phyloP scores from a whole-genome alignment of 1,140 invertebrate species.

The Sesamia nonagrioides region DNA sequence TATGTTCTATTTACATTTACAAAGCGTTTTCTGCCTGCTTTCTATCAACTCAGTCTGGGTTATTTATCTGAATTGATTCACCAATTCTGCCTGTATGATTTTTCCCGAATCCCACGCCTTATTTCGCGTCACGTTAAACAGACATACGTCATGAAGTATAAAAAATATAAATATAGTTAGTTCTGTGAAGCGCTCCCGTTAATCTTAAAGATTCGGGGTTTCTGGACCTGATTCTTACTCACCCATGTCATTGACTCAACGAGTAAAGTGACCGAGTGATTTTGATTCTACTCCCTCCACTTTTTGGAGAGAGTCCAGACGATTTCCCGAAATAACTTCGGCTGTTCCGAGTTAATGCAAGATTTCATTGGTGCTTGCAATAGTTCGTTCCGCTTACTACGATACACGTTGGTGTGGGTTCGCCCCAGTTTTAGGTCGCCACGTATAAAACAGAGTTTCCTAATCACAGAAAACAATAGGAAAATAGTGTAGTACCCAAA shows the following conservation, averaged over 20 bases:
- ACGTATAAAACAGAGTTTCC: conserved; percentile 24
- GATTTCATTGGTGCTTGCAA: conserved; percentile 69
- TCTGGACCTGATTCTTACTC: conserved; percentile 60
- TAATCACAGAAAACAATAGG: conserved; percentile 6
- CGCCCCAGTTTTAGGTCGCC: conserved; percentile 42
- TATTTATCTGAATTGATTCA: conserved; percentile 45
- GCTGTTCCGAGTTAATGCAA: conserved; percentile 70
- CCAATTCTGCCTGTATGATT: conserved; percentile 22
- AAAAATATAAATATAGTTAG: conserved; percentile 54
- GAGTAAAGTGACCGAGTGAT: conserved; percentile 78
- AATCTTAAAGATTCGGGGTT: conserved; percentile 26
- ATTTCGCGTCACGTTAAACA: conserved; percentile 20
- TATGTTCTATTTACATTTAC: conserved; percentile 36
- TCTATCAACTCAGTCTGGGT: conserved; percentile 27
- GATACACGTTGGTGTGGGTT: conserved; percentile 36
- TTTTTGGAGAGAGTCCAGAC: conserved; percentile 83
- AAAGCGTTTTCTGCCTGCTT: conserved; percentile 39
- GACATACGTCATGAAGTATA: conserved; percentile 37
- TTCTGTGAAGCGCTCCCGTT: conserved; percentile 63
- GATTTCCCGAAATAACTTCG: conserved; percentile 81
- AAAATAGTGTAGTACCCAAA: neutral
- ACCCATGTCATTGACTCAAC: conserved; percentile 77
- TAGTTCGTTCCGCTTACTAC: conserved; percentile 62
- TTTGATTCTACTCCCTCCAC: conserved; percentile 65
- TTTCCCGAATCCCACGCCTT: conserved; percentile 46